Base-by-base conservation (phyloP, 2,797 vertebrate genomes). In the Alcedo atthis region DNA sequence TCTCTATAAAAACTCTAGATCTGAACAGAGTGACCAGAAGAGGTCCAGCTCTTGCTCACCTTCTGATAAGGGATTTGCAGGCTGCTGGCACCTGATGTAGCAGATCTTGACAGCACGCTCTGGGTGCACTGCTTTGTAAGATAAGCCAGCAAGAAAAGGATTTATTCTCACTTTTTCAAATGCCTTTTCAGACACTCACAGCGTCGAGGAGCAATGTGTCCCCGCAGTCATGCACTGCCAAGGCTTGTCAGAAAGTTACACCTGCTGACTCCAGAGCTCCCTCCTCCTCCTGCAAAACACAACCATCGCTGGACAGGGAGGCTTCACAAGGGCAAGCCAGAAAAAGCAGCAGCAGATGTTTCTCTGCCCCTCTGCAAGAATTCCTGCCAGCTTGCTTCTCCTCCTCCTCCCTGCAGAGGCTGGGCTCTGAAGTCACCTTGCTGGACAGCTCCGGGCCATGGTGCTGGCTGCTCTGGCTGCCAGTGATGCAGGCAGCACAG, bases 11-110 rank as follows among this genome's bases (percentile, higher is more conserved):
- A 54, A 42, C 28, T 33, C 49, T 0, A 69, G 49, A 85, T 71
- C 70, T 75, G 42, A 94, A 73, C 25, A 59, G 24, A 32, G 28
- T 35, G 49, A 49, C 9, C 8, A 54, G 79, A 87, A 73, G 69
- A 78, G 45, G 55, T 66, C 45, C 59, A 81, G 63, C 48, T 87
- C 73, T 73, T 75, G 51, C 10, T 0, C 24, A 87, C 75, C 63
- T 89, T 89, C 69, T 85, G 76, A 92, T 76, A 94, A 94, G 77
- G 63, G 55, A 89, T 68, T 89, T 85, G 62, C 73, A 67, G 81
- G 42, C 62, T 92, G 53, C 55, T 85, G 54, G 86, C 43, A 83
- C 73, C 16, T 58, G 69, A 63, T 53, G 67, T 33, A 69, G 45
- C 63, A 94, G 89, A 70, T 26, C 40, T 66, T 25, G 48, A 33